Evolutionary conservation across 2,113 vertebrate species (phyloP), one percentile per base, ranked within the genome.

Genomic region (Sylvilagus bachmani): DNA sequence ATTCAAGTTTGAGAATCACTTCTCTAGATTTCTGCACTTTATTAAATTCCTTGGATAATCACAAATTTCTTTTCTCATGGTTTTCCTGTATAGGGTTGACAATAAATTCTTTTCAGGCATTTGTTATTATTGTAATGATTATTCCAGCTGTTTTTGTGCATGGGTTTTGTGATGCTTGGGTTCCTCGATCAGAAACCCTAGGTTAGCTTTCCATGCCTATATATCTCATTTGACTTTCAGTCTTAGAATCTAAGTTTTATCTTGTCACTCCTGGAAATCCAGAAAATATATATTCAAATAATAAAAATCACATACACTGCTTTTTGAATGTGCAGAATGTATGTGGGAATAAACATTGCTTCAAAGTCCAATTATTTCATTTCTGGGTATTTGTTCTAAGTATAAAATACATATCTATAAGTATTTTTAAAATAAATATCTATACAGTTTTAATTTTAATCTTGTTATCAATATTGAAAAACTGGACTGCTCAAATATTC

Each of bases 181-280:
- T 75, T 90, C 17, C 24, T 64, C 86, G 2, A 4, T 14, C 24
- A 53, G 51, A 88, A 81, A 4, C 6, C 62, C 17, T 2, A 61
- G 19, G 7, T 66, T 75, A 2, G 3, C 19, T 82, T 92, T 90
- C 38, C 13, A 51, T 75, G 11, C 2, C 79, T 58, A 4, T 8
- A 77, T 74, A n/a, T 11, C 3, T 80, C 71, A 75, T 17, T 92
- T 95, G 77, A 13, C 17, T 78, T 14, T 9, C 22, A 69, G 16
- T 24, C 14, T 78, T 84, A 88, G 55, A 81, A 90, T n/a, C 69
- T n/a, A 94, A 94, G 17, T 24, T 93, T 91, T 70, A 66, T 69
- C 21, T 92, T 89, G 21, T 31, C 36, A 81, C 25, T 14, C 90
- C 10, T 58, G 19, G 51, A 92, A 86, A 88, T 73, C 5, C 24